Percentiles rank a stretch among this genome's conserved stretches.
Conservation (phyloP, 53 echinoderm and acorn worm genomes). For the Temnopleurus reevesii region DNA sequence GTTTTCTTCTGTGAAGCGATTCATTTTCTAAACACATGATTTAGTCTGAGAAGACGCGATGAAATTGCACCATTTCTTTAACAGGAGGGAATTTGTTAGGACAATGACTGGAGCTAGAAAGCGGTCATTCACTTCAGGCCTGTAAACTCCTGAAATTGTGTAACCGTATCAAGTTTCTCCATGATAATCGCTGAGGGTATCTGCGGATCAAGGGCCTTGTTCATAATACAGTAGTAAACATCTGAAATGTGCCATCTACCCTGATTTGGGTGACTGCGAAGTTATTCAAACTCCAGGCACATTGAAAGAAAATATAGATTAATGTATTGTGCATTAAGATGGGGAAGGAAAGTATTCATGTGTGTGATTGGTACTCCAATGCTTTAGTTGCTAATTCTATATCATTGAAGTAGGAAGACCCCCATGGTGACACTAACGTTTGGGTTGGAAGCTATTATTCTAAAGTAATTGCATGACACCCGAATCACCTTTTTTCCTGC, state of each 20-base stretch:
- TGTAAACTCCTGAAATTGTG: neutral
- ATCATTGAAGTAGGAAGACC: no score
- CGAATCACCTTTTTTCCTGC: no score
- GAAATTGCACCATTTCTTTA: neutral
- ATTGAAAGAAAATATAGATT: no score
- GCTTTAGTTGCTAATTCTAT: no score
- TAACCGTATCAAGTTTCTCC: slow-evolving; percentile 3
- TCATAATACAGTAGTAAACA: neutral
- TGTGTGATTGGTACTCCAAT: no score
- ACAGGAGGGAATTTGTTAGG: neutral
- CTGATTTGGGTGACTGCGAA: neutral
- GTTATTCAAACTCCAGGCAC: neutral
- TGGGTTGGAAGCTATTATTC: no score
- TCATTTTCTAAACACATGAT: neutral
- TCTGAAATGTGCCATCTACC: neutral
- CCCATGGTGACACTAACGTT: no score
- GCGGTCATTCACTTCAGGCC: slow-evolving; percentile 30
- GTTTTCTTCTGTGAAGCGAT: neutral
- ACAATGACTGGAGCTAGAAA: slow-evolving; percentile 18
- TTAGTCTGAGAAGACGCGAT: neutral
- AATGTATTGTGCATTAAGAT: no score
- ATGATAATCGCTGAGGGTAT: neutral
- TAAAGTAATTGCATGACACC: no score
- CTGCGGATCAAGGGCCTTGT: neutral
- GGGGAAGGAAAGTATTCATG: no score